phyloP scores from a whole-genome alignment of 1,140 invertebrate genomes.

The Brachionus plicatilis region DNA sequence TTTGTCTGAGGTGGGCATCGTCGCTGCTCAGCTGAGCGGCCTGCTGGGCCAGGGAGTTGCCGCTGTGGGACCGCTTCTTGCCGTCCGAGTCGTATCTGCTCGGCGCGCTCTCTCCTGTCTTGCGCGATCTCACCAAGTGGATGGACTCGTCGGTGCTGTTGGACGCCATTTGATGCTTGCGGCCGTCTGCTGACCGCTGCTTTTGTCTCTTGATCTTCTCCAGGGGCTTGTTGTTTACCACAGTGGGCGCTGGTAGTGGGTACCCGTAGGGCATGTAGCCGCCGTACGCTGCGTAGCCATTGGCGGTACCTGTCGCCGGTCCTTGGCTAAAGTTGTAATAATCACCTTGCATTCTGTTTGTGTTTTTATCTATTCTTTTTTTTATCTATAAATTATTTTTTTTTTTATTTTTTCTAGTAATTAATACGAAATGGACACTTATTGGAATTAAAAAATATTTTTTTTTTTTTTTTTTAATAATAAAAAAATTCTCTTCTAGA shows the following conservation, averaged over 20 bases:
- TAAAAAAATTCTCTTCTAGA: too few relatives aligned
- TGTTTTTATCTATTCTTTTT: neutral
- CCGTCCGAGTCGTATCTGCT: neutral
- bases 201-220: slow-evolving; percentile 25
- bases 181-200: neutral
- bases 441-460: too few relatives aligned
- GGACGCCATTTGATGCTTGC: neutral
- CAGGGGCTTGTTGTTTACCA: neutral
- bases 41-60: slow-evolving; percentile 5
- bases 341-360: slow-evolving; percentile 24
- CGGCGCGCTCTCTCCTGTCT: slow-evolving; percentile 35
- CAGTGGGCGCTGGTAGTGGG: neutral
- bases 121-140: slow-evolving; percentile 35
- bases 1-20: neutral
- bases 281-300: neutral
- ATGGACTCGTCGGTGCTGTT: slow-evolving; percentile 37
- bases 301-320: neutral
- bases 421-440: too few relatives aligned
- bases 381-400: neutral
- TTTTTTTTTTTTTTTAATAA: too few relatives aligned
- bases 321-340: slow-evolving; percentile 32
- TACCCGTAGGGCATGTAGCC: neutral
- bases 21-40: neutral
- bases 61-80: slow-evolving; percentile 33
- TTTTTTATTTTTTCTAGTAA: neutral